These are phyloP conservation scores for Blastobasis adustella DNA, from an alignment of 2,888 invertebrate species.

Conservation along the genomic window DNA sequence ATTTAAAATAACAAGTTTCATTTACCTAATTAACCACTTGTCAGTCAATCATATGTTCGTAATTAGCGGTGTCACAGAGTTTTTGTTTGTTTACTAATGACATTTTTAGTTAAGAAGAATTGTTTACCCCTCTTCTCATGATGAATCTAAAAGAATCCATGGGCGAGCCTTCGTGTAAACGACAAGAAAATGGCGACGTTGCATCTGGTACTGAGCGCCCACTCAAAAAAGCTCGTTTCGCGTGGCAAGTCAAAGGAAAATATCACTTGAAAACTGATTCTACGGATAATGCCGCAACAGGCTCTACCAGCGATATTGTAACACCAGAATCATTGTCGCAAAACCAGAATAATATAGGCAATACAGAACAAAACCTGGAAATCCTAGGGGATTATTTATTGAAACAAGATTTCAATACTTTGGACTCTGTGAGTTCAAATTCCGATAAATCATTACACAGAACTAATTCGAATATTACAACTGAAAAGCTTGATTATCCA, in stretches of 20 bases:
- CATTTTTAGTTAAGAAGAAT: slow-evolving; percentile 26
- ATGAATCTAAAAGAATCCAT: slow-evolving; percentile 52
- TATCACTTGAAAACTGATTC: slow-evolving; percentile 72
- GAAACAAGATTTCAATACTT: slow-evolving; percentile 49
- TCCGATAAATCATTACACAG: slow-evolving; percentile 32
- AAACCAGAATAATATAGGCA: slow-evolving; percentile 27
- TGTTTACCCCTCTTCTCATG: slow-evolving; percentile 24
- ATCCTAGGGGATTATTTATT: slow-evolving; percentile 52
- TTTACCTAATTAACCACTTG: slow-evolving; percentile 45
- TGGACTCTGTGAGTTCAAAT: slow-evolving; percentile 42
- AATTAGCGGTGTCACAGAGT: slow-evolving; percentile 59
- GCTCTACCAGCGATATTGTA: slow-evolving; percentile 20
- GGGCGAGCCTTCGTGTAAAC: slow-evolving; percentile 66
- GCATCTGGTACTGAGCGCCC: slow-evolving; percentile 71
- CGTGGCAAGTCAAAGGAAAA: slow-evolving; percentile 81
- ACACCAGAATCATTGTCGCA: slow-evolving; percentile 28
- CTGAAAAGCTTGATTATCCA: slow-evolving; percentile 40
- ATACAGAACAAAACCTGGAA: slow-evolving; percentile 52
- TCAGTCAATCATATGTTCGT: slow-evolving; percentile 67
- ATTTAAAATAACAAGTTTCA: no score
- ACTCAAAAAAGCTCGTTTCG: slow-evolving; percentile 78
- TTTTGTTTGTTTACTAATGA: slow-evolving; percentile 66
- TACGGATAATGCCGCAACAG: slow-evolving; percentile 22
- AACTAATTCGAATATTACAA: slow-evolving; percentile 34
- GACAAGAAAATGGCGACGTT: slow-evolving; percentile 70